Conservation (phyloP, 1,140 invertebrate genomes). For the Penaeus indicus region DNA sequence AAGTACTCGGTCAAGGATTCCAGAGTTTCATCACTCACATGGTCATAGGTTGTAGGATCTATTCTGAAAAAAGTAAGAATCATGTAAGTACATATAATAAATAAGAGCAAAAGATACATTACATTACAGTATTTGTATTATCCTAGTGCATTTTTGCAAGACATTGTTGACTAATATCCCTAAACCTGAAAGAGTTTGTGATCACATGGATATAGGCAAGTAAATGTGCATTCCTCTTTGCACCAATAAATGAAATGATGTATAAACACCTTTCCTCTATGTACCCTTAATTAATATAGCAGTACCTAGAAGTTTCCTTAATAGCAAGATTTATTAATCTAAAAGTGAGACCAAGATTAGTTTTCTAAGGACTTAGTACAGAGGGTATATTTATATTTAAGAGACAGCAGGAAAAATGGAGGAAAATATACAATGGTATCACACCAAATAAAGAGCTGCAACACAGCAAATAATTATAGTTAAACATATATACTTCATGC, state of each 20-base stretch:
- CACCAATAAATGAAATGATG: background rate
- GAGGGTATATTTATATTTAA: too few species aligned
- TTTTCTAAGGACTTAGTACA: too few species aligned
- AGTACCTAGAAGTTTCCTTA: too few species aligned
- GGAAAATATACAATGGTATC: too few species aligned
- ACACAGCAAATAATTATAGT: too few species aligned
- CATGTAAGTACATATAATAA: background rate
- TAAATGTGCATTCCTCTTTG: background rate
- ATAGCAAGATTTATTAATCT: too few species aligned
- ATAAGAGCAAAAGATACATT: background rate
- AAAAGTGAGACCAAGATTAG: too few species aligned
- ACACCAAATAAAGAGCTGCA: too few species aligned
- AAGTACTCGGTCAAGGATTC: slow-evolving; percentile 38
- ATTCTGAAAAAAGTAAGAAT: slow-evolving; percentile 33
- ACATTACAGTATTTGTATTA: slow-evolving; percentile 5
- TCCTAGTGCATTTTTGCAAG: background rate
- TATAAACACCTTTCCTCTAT: background rate
- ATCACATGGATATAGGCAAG: background rate
- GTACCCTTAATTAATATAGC: background rate
- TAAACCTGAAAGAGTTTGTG: background rate
- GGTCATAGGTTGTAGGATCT: slow-evolving; percentile 14
- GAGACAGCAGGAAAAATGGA: too few species aligned
- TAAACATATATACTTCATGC: too few species aligned
- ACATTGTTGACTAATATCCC: too few species aligned
- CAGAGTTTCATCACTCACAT: slow-evolving; percentile 41